Evolutionary conservation across 2,113 vertebrate species (phyloP).

Genomic region (Montifringilla adamsi): DNA sequence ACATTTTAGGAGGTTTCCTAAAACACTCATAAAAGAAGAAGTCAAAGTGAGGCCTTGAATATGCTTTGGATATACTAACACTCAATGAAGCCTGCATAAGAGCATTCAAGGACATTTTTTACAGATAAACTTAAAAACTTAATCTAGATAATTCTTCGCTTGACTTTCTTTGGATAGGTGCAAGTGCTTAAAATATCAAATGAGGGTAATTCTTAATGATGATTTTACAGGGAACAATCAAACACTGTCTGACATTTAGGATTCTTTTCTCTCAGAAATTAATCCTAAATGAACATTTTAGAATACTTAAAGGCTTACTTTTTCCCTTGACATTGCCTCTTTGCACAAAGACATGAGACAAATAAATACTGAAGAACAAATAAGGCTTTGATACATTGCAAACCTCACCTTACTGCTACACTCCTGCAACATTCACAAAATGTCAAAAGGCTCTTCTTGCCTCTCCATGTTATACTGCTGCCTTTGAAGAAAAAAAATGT

Average conservation of each 20-base stretch:
- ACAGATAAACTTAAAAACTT: background rate
- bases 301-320: slow-evolving; percentile 32
- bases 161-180: background rate
- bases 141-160: background rate
- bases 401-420: background rate
- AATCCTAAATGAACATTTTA: slow-evolving; percentile 13
- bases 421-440: background rate
- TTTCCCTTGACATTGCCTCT: background rate
- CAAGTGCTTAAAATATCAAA: slow-evolving; percentile 33
- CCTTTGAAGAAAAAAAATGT: slow-evolving; percentile 27
- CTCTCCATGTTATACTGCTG: background rate
- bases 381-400: background rate
- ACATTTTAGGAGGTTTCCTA: background rate
- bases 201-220: background rate
- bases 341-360: background rate
- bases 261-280: slow-evolving; percentile 13
- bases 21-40: background rate
- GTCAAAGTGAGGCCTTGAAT: background rate
- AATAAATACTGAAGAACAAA: slow-evolving; percentile 1
- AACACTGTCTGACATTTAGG: background rate
- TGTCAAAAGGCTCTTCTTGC: background rate
- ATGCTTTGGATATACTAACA: background rate
- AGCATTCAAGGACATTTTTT: background rate
- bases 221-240: slow-evolving; percentile 13
- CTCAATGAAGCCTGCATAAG: background rate